These are phyloP conservation scores for Brachypteracias leptosomus DNA, from an alignment of 2,113 vertebrate species.

Conservation along the genomic window DNA sequence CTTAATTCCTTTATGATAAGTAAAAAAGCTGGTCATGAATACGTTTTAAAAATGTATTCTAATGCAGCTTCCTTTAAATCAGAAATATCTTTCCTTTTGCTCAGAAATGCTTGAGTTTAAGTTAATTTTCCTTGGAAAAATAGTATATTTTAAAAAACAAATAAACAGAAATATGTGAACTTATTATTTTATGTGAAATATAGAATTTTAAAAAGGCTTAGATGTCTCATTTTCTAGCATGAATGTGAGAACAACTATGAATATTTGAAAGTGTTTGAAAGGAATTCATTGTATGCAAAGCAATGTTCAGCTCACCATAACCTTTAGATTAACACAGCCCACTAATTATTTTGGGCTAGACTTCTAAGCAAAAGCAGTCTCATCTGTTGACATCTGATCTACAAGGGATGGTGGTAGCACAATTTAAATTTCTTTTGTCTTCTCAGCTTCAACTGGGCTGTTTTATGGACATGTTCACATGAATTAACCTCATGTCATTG, in stretches of 20 bases:
- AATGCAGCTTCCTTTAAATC: not conserved
- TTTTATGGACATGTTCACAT: not conserved
- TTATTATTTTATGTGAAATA: not conserved
- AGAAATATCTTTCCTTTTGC: not conserved
- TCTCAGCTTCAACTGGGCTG: not conserved
- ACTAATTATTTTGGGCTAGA: not conserved
- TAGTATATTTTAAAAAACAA: not conserved
- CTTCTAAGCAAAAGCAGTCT: not conserved
- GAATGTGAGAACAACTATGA: not conserved
- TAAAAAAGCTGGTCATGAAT: not conserved
- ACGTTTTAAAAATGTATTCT: not conserved
- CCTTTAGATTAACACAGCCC: not conserved
- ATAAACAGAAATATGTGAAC: not conserved
- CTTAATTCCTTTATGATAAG: not conserved
- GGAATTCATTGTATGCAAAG: not conserved
- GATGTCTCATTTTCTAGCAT: not conserved
- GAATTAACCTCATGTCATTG: not conserved
- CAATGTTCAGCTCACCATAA: not conserved
- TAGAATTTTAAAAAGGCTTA: not conserved
- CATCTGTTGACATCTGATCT: not conserved
- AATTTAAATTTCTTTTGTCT: not conserved
- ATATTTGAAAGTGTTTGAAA: not conserved
- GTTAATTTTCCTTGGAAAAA: not conserved
- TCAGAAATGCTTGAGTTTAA: not conserved
- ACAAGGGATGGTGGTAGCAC: not conserved